Evolutionary conservation across 2,888 invertebrate genomes (phyloP).

Genomic region (Drosophila robusta): DNA sequence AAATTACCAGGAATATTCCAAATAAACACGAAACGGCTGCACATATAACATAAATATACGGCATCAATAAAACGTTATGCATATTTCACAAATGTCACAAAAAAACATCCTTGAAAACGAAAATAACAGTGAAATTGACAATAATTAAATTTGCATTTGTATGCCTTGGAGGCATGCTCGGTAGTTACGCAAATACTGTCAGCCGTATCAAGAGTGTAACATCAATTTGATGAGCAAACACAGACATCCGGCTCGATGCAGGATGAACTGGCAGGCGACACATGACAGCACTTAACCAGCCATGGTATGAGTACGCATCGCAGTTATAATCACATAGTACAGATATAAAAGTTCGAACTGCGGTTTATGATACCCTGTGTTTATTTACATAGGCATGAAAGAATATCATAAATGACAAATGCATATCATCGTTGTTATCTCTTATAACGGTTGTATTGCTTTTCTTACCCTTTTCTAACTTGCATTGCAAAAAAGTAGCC

Average conservation of each 20-base stretch:
- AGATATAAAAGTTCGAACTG: constrained; percentile 1
- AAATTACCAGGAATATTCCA: constrained; percentile 1
- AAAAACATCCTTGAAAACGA: background rate
- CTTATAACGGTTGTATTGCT: too few species aligned
- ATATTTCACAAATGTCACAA: constrained; percentile 15
- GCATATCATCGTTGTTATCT: background rate
- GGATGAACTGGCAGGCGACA: constrained; percentile 49
- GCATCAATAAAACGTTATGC: constrained; percentile 26
- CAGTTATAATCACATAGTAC: constrained; percentile 1
- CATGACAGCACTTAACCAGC: constrained; percentile 65
- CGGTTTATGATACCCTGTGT: constrained; percentile 7
- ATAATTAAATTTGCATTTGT: constrained; percentile 58
- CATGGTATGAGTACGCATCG: constrained; percentile 24
- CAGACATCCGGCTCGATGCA: constrained; percentile 25
- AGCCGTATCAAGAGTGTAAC: constrained; percentile 40
- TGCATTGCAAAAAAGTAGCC: too few species aligned
- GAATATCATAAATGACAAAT: background rate
- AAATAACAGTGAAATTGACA: constrained; percentile 21
- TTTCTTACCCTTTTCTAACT: too few species aligned
- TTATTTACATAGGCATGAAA: too few species aligned
- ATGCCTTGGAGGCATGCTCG: constrained; percentile 25
- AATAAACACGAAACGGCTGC: background rate
- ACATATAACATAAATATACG: background rate
- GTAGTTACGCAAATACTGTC: constrained; percentile 24
- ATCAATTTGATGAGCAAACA: constrained; percentile 53